Evolutionary conservation across 2,888 invertebrate species (phyloP), one percentile per base, ranked within the genome.

Genomic region (Pteria penguin): DNA sequence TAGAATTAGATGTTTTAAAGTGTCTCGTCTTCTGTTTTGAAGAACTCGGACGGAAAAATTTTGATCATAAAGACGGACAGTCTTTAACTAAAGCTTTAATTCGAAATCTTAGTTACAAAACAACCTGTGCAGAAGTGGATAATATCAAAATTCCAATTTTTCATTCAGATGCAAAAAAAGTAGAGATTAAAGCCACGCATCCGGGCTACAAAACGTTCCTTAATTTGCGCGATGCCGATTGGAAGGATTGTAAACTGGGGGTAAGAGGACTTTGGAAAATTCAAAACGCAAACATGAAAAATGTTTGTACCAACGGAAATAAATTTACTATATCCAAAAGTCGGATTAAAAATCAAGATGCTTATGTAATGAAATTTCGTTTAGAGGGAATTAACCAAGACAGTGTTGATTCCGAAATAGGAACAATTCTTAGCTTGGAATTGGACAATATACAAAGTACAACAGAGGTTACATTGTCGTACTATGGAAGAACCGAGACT

Each of bases 171-270:
- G 72, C 81, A 1, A 70, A 57, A 36, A 60, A 68, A 4, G 82
- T 83, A 63, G 78, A 73, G 24, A 78, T 86, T 11, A 79, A 75
- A 24, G 82, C 84, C 1, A 79, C 75, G 32, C 63, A 77, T 29
- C 86, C 86, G 0, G 65, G 75, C 26, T 86, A 85, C 73, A 57
- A 75, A 4, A 80, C 84, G 4, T 80, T 82, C 75, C 66, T 82
- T 22, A 84, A 84, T 65, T 63, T 72, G 60, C 73, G 82, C 0
- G 72, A 74, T 0, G 77, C 81, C 2, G 75, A 79, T 52, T 86
- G 78, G 71, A 72, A 57, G 22, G 72, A 78, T 58, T 86, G 85
- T 62, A 62, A 57, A 5, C 60, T 81, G 3, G 78, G 68, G 8
- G 76, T 68, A 3, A 72, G 72, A 14, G 78, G 77, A 33, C 80